These are phyloP conservation scores for Laterallus jamaicensis DNA, from an alignment of 2,113 vertebrate genomes.

Conservation along the genomic window DNA sequence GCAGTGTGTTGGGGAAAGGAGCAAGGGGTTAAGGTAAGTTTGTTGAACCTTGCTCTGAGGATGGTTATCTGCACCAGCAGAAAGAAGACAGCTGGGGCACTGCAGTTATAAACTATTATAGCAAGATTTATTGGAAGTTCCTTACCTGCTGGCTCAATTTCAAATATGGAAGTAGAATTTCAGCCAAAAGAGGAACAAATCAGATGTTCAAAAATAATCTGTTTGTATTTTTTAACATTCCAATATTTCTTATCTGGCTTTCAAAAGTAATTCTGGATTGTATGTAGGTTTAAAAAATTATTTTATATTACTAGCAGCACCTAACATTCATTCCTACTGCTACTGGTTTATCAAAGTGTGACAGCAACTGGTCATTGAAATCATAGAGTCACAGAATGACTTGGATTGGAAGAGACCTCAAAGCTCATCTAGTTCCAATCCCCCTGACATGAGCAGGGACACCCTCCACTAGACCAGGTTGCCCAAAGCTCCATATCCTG, in stretches of 20 bases:
- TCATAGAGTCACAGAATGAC: too few relatives aligned
- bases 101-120: not conserved
- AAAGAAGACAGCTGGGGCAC: not conserved
- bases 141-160: not conserved
- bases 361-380: not conserved
- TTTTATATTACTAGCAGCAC: not conserved
- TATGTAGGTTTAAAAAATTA: not conserved
- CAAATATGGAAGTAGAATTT: not conserved
- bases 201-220: rapidly evolving
- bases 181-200: not conserved
- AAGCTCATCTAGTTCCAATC: too few relatives aligned
- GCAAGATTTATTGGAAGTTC: not conserved
- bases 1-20: not conserved
- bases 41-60: not conserved
- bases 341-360: not conserved
- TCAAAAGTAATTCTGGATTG: not conserved
- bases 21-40: not conserved
- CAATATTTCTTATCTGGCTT: not conserved
- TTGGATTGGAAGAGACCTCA: too few relatives aligned
- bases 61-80: not conserved
- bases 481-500: not conserved
- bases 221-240: not conserved
- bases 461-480: too few relatives aligned
- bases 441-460: too few relatives aligned
- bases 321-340: not conserved